A percentile compares a stretch with the other conserved stretches of the same genome.
phyloP scores from a whole-genome alignment of 2,888 invertebrate species.

The Chymomyza caudatula region DNA sequence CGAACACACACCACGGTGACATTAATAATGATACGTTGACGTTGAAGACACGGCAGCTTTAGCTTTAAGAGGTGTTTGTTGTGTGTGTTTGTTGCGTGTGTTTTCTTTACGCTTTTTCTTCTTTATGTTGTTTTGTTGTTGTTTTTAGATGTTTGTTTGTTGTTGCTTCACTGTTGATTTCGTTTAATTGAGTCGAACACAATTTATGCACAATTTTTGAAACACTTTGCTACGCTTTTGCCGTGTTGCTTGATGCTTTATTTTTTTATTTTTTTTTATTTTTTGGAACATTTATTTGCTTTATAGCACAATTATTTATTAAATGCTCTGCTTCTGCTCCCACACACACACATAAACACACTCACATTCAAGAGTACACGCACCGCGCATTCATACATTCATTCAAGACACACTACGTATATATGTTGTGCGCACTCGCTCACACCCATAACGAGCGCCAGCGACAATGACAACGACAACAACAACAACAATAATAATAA shows the following conservation, averaged over 20 bases:
- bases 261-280: too few relatives aligned
- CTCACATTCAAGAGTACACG: slow-evolving; percentile 23
- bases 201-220: slow-evolving; percentile 33
- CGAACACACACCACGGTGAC: not conserved
- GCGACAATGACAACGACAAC: not conserved
- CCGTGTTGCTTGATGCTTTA: too few relatives aligned
- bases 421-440: slow-evolving; percentile 59
- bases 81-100: not conserved
- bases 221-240: slow-evolving; percentile 58
- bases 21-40: not conserved
- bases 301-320: slow-evolving; percentile 51
- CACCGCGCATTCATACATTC: slow-evolving; percentile 60
- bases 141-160: not conserved
- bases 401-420: slow-evolving; percentile 65
- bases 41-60: not conserved
- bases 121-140: slow-evolving; percentile 24
- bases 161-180: not conserved
- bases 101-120: slow-evolving; percentile 10
- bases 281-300: slow-evolving; percentile 56
- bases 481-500: slow-evolving; percentile 14
- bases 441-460: slow-evolving; percentile 45
- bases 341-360: slow-evolving; percentile 36
- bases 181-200: not conserved
- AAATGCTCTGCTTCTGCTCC: slow-evolving; percentile 50
- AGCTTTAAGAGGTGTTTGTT: not conserved